phyloP scores from a whole-genome alignment of 2,797 vertebrate genomes.

The Eremophila alpestris region DNA sequence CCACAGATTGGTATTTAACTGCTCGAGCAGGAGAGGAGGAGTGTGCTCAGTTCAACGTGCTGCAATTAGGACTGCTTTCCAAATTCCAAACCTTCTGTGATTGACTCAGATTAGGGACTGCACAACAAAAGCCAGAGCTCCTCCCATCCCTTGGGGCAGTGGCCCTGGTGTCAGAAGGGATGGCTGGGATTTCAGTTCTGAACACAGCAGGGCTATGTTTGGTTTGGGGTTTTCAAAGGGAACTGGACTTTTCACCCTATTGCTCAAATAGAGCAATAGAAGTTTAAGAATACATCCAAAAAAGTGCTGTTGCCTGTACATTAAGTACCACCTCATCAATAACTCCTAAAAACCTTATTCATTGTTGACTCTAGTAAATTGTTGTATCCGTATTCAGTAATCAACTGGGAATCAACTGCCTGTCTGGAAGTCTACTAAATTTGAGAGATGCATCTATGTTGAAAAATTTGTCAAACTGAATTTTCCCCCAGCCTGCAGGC shows the following conservation, averaged over 20 bases:
- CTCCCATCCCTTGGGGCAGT: not conserved
- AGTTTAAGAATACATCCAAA: not conserved
- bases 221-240: not conserved
- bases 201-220: not conserved
- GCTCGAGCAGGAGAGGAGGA: not conserved
- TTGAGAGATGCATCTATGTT: not conserved
- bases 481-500: not conserved
- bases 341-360: not conserved
- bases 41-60: not conserved
- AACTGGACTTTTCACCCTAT: not conserved
- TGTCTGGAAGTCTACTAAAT: not conserved
- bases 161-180: not conserved
- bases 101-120: accelerated
- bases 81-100: not conserved
- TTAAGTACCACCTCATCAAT: not conserved
- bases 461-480: not conserved
- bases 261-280: not conserved
- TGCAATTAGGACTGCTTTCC: not conserved
- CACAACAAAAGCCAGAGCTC: not conserved
- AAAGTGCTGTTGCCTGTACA: not conserved
- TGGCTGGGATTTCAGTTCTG: not conserved
- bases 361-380: not conserved
- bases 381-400: not conserved
- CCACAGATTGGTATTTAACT: not conserved
- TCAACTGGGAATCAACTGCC: not conserved